phyloP scores from a whole-genome alignment of 2,797 vertebrate species.

The Odontamblyopus lacepedii region DNA sequence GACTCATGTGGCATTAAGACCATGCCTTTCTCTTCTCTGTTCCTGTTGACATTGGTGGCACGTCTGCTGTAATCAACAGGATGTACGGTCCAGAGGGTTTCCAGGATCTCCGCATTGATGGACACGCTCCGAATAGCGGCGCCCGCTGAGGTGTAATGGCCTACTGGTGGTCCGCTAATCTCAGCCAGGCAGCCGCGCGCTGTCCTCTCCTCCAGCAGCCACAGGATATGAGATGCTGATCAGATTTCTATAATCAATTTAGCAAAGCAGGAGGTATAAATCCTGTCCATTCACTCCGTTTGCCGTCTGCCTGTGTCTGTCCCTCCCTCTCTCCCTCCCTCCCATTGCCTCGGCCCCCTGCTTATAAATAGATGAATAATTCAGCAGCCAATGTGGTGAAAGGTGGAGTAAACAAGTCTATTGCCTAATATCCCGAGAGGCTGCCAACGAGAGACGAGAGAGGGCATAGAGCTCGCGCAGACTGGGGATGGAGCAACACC shows the following conservation, averaged over 20 bases:
- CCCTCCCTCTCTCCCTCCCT: slow-evolving; percentile 36
- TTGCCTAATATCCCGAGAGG: slow-evolving; percentile 84
- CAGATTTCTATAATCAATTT: slow-evolving; percentile 83
- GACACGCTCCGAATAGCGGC: slow-evolving; percentile 52
- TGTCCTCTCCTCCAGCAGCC: slow-evolving; percentile 61
- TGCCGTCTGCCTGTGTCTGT: slow-evolving; percentile 47
- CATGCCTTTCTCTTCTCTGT: neutral
- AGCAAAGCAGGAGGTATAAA: slow-evolving; percentile 78
- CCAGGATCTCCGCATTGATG: slow-evolving; percentile 45
- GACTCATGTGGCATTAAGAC: slow-evolving; percentile 9
- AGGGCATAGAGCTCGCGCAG: slow-evolving; percentile 62
- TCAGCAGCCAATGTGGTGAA: slow-evolving; percentile 84
- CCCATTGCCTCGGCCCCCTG: slow-evolving; percentile 62
- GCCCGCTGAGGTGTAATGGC: slow-evolving; percentile 59
- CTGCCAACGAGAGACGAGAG: slow-evolving; percentile 72
- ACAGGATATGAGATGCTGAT: slow-evolving; percentile 77
- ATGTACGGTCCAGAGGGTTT: slow-evolving; percentile 40
- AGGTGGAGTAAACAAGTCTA: slow-evolving; percentile 88
- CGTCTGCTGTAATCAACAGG: slow-evolving; percentile 33
- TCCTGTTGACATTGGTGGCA: slow-evolving; percentile 6
- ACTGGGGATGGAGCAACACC: slow-evolving; percentile 51
- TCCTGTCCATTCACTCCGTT: slow-evolving; percentile 75
- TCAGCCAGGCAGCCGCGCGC: slow-evolving; percentile 54
- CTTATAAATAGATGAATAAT: slow-evolving; percentile 85
- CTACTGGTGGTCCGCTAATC: slow-evolving; percentile 63